Conservation (phyloP, 1,140 invertebrate genomes). For the Penaeus japonicus region DNA sequence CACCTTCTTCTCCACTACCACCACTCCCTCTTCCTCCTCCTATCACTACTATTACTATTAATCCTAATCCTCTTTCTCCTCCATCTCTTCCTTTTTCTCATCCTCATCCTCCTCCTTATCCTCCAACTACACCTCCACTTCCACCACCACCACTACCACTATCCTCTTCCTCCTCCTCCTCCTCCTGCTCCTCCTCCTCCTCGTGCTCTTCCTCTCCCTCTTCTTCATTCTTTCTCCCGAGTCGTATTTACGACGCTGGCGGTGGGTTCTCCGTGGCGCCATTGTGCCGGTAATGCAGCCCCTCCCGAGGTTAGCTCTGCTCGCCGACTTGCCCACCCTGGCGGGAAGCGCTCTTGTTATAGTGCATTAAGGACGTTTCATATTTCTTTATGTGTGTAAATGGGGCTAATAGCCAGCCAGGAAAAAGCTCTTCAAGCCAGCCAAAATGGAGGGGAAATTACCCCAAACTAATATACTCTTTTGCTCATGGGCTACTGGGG, state of each 20-base stretch:
- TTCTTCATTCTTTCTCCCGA: conserved; percentile 19
- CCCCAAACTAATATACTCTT: conserved; percentile 55
- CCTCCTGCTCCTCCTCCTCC: neutral
- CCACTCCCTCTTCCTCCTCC: neutral
- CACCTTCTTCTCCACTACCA: neutral
- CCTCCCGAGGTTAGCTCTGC: conserved; percentile 39
- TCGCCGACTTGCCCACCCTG: conserved; percentile 46
- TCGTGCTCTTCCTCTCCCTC: conserved; percentile 6
- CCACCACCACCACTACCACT: neutral
- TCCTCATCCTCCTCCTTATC: neutral
- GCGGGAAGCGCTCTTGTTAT: conserved; percentile 56
- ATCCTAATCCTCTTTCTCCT: neutral
- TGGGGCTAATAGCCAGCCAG: conserved; percentile 57
- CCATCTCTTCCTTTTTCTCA: neutral
- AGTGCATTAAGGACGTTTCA: conserved; percentile 59
- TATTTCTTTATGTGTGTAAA: conserved; percentile 59
- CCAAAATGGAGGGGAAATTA: conserved; percentile 55
- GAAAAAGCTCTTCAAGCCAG: conserved; percentile 55
- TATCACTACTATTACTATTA: too few relatives aligned
- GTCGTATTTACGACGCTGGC: conserved; percentile 26
- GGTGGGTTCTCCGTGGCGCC: neutral
- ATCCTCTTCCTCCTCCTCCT: neutral
- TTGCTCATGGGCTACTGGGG: conserved; percentile 25
- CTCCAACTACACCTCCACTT: too few relatives aligned
- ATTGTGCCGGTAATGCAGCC: conserved; percentile 49